Base-by-base conservation (phyloP, 2,797 vertebrate genomes). In the Podarcis lilfordi region DNA sequence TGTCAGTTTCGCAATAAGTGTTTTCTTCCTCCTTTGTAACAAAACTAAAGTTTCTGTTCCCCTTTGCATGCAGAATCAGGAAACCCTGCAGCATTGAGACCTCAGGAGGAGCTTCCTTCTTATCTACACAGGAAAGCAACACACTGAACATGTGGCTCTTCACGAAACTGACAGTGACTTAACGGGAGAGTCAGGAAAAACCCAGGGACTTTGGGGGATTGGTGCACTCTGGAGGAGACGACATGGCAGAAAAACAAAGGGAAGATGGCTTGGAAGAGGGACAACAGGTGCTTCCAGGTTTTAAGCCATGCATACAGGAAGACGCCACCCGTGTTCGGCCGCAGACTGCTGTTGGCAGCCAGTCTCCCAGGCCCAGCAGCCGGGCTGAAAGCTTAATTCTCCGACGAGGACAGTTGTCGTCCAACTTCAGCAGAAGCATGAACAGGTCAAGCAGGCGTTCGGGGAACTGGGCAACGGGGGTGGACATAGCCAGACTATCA, bases 391-490 rank as follows among this genome's bases (percentile, higher is more conserved):
- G 29, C 64, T 85, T n/a, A 55, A 55, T 8, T n/a, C 92, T 91
- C 85, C 80, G 81, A 3, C 59, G 27, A 0, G 74, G 71, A 40
- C 92, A 92, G 66, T 84, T 83, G 64, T 82, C 82, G 68, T 87
- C 32, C 61, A 92, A 92, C 75, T n/a, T 78, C 66, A 88, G 10
- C 27, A 89, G 80, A 79, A 94, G 81, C 8, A 0, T 79, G 35
- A 77, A 0, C 69, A 32, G 35, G 84, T 9, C n/a, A 40, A 91
- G 88, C 43, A 90, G 84, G 11, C 29, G 85, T 59, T 25, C 25
- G 0, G 90, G 91, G 1, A 93, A 92, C 89, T 93, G 92, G 93
- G 90, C 10, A 0, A 8, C 43, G 0, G n/a, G 86, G 6, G 79
- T 81, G 21, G 19, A 87, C 29, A 1, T 74, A 0, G 64, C 88